Evolutionary conservation across 1,140 invertebrate species (phyloP).

Genomic region (Cardiocondyla obscurior): DNA sequence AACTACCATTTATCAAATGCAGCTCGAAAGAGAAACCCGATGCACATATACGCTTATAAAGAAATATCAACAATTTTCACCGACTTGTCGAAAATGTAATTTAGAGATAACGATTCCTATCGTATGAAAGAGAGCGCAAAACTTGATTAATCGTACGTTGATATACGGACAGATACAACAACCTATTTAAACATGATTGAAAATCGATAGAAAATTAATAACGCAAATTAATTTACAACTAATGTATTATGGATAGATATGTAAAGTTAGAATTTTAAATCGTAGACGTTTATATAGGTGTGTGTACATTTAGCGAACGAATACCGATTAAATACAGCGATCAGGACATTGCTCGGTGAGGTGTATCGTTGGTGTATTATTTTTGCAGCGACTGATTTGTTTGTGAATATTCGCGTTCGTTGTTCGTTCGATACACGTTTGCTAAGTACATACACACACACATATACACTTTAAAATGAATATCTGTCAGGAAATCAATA

Average conservation of each 20-base stretch:
- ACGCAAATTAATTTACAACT: background rate
- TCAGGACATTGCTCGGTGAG: too few species aligned
- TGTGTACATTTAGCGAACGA: too few species aligned
- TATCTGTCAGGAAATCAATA: background rate
- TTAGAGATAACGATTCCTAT: background rate
- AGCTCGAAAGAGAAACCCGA: background rate
- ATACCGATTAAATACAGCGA: too few species aligned
- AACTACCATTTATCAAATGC: slow-evolving; percentile 54
- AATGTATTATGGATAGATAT: background rate
- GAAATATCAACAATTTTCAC: slow-evolving; percentile 8
- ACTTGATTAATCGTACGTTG: background rate
- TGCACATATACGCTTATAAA: background rate
- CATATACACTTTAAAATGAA: too few species aligned
- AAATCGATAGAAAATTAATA: background rate
- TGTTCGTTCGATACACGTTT: too few species aligned
- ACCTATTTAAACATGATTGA: background rate
- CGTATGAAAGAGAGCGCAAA: background rate
- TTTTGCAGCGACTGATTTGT: too few species aligned
- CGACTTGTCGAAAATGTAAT: background rate
- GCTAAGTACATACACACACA: too few species aligned
- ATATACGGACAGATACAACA: background rate
- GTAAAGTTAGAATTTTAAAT: background rate
- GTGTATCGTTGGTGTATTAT: too few species aligned
- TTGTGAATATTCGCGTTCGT: too few species aligned
- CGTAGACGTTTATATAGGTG: background rate